A percentile compares a stretch with the other conserved stretches of the same genome.
Conservation (phyloP, 2,888 invertebrate genomes). For the Drosophila nigritarsus region DNA sequence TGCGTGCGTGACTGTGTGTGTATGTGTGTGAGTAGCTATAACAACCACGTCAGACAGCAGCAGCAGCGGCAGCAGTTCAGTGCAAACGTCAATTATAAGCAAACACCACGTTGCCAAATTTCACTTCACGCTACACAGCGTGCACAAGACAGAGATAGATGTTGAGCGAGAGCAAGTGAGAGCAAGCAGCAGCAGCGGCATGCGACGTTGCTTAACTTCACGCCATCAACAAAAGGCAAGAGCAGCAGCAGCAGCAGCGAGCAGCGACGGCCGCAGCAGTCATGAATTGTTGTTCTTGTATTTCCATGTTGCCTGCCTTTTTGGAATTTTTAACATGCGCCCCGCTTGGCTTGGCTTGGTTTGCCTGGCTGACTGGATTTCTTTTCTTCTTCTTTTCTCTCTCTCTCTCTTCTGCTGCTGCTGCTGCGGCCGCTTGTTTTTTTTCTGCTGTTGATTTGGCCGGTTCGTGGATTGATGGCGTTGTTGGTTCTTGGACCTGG, state of each 20-base stretch:
- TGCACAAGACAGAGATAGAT: slow-evolving; percentile 29
- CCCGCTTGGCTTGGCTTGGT: slow-evolving; percentile 63
- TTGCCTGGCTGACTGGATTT: slow-evolving; percentile 37
- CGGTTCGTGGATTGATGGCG: slow-evolving; percentile 64
- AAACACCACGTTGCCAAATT: slow-evolving; percentile 71
- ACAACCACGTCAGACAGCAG: slow-evolving; percentile 75
- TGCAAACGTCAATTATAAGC: slow-evolving; percentile 80
- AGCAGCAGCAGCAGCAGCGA: slow-evolving; percentile 10
- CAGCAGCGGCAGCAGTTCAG: slow-evolving; percentile 65
- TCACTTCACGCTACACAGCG: slow-evolving; percentile 53
- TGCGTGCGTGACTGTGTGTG: slow-evolving; percentile 22
- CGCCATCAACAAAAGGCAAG: slow-evolving; percentile 53
- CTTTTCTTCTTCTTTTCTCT: slow-evolving; percentile 25
- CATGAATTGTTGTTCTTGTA: slow-evolving; percentile 77
- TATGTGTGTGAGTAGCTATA: slow-evolving; percentile 56
- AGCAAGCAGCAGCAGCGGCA: slow-evolving; percentile 12
- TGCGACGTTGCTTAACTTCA: slow-evolving; percentile 21
- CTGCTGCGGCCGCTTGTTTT: slow-evolving; percentile 1
- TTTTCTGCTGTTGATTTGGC: slow-evolving; percentile 42
- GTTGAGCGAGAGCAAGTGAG: slow-evolving; percentile 20
- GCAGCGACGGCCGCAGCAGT: slow-evolving; percentile 56
- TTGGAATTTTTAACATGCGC: slow-evolving; percentile 77
- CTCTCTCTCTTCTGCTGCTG: not conserved
- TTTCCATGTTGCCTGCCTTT: slow-evolving; percentile 70
- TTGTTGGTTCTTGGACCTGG: slow-evolving; percentile 62